phyloP scores from a whole-genome alignment of 2,113 vertebrate species.

The Oreotrochilus melanogaster region DNA sequence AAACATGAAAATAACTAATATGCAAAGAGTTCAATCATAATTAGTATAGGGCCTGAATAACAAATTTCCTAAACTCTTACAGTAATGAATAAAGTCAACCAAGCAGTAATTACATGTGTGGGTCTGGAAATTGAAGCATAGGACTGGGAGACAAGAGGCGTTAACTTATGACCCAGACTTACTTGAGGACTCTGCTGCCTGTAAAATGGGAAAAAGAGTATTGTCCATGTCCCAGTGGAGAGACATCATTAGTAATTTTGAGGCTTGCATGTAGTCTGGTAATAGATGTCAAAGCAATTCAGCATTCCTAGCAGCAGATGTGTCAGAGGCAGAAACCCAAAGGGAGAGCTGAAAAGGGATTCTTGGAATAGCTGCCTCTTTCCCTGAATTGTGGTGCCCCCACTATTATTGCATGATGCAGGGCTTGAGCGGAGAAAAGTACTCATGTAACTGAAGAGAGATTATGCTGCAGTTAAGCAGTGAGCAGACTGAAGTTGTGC shows the following conservation, averaged over 20 bases:
- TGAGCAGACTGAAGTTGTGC: slow-evolving; percentile 31
- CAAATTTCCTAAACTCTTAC: background rate
- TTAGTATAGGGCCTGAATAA: rapidly evolving
- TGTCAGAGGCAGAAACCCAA: background rate
- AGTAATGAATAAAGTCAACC: background rate
- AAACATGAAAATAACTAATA: background rate
- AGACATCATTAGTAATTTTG: background rate
- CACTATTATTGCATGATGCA: background rate
- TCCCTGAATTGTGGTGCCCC: background rate
- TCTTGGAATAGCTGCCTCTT: background rate
- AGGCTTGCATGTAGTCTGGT: background rate
- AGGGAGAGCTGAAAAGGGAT: background rate
- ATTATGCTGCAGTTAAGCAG: background rate
- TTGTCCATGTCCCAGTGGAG: background rate
- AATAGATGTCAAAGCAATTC: background rate
- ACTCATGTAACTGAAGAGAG: background rate
- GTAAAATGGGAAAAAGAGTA: background rate
- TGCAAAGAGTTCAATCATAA: background rate
- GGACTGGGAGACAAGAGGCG: background rate
- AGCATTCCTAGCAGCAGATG: background rate
- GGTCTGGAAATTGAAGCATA: background rate
- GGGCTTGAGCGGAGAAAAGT: background rate
- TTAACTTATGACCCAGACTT: background rate
- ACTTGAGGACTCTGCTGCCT: background rate
- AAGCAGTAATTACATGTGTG: background rate